Evolutionary conservation across 1,140 invertebrate species (phyloP).

Genomic region (Lucilia sericata): DNA sequence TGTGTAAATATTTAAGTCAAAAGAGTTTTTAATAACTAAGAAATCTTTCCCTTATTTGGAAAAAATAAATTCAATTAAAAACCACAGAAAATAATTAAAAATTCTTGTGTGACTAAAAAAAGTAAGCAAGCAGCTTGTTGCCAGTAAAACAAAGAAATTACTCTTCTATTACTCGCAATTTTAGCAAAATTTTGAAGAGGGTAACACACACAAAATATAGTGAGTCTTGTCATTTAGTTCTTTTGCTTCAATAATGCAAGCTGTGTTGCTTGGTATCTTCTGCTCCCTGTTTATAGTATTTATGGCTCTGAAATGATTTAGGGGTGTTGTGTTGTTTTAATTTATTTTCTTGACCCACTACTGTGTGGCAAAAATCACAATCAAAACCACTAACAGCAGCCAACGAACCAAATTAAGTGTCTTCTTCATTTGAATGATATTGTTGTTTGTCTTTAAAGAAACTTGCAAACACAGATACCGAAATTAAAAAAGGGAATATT

Average conservation of each 20-base stretch:
- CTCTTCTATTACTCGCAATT: no score
- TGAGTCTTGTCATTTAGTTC: not conserved
- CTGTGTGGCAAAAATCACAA: slow-evolving; percentile 1
- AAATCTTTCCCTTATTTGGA: no score
- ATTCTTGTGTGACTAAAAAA: no score
- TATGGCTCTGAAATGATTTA: not conserved
- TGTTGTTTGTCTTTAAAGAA: not conserved
- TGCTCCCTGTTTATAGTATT: not conserved
- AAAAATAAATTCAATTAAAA: no score
- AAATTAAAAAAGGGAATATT: slow-evolving; percentile 5
- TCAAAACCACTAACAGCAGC: not conserved
- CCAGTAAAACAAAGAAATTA: no score
- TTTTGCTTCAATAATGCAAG: not conserved
- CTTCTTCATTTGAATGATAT: not conserved
- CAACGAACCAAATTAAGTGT: not conserved
- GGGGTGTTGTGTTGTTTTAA: slow-evolving; percentile 2
- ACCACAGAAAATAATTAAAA: no score
- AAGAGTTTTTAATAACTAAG: no score
- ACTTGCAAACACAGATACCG: not conserved
- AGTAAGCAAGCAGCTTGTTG: no score
- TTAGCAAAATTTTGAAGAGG: no score
- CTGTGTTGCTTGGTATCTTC: not conserved
- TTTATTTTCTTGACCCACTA: slow-evolving; percentile 9
- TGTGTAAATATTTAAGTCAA: no score
- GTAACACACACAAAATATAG: not conserved